Percentiles rank a stretch among this genome's conserved stretches.
These are phyloP conservation scores for Nasonia oneida DNA, from an alignment of 2,888 invertebrate genomes.

Conservation along the genomic window DNA sequence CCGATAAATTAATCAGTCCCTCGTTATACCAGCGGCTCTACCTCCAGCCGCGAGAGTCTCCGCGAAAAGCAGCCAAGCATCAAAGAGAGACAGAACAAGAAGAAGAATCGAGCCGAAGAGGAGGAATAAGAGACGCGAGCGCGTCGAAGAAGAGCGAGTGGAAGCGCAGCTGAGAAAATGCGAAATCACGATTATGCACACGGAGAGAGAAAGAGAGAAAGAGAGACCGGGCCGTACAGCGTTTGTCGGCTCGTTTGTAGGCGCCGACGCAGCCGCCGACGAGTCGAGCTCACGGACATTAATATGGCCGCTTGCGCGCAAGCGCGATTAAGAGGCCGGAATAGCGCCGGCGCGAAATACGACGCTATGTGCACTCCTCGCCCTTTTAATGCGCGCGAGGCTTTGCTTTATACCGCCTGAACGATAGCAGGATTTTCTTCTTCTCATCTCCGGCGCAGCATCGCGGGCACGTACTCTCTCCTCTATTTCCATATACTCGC, in stretches of 20 bases:
- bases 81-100: not conserved
- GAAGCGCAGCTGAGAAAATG: constrained; percentile 50
- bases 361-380: constrained; percentile 45
- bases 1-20: constrained; percentile 43
- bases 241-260: constrained; percentile 63
- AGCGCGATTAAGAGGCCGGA: constrained; percentile 55
- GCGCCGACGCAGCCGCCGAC: constrained; percentile 41
- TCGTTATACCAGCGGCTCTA: constrained; percentile 24
- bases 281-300: constrained; percentile 38
- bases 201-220: constrained; percentile 28
- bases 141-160: not conserved
- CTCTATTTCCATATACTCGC: not conserved
- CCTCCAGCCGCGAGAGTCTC: not conserved
- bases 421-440: not conserved
- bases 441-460: not conserved
- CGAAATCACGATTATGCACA: constrained; percentile 59
- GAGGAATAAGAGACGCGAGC: constrained; percentile 1
- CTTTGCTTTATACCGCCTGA: constrained; percentile 18
- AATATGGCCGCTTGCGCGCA: constrained; percentile 50
- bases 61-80: constrained; percentile 2
- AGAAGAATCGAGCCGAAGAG: not conserved
- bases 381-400: constrained; percentile 25
- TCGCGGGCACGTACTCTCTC: not conserved
- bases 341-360: constrained; percentile 58
- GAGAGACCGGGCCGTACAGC: constrained; percentile 26